Evolutionary conservation across 1,140 invertebrate genomes (phyloP), one percentile per base, ranked within the genome.

Genomic region (Drosophila sturtevanti): DNA sequence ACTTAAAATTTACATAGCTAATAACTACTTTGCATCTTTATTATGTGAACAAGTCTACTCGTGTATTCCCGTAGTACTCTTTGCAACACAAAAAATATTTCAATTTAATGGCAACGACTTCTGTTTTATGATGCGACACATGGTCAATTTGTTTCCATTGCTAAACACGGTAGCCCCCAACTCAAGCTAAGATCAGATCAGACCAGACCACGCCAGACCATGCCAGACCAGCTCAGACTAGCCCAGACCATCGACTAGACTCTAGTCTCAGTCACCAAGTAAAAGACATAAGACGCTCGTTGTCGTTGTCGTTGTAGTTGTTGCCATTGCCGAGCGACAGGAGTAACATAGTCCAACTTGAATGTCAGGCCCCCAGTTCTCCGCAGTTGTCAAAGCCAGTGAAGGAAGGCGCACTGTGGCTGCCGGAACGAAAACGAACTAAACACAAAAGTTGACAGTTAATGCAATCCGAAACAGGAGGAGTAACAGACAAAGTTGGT

Each of bases 321-420:
- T n/a, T n/a, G n/a, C n/a, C n/a, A n/a, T n/a, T n/a, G n/a, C n/a
- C 27, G 27, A 31, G 27, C 27, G 72, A 75, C 72, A 75, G 72
- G 72, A 75, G 72, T 72, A 55, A 51, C 74, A 76, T 18, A 76
- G 72, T 76, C 65, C 73, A 63, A 68, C 56, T 76, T 12, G 56
- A 76, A 55, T 48, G 41, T 75, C 63, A 41, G 64, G 76, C 55
- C 37, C 3, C n/a, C 58, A 4, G 58, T 37, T 34, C 37, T n/a
- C 14, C 14, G 41, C 59, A 54, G n/a, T 35, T 77, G 73, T 77
- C 73, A 76, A 63, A 77, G 73, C 60, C 70, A 61, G 62, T 11
- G 31, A 41, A 51, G 11, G 44, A 12, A 18, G 21, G 5, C 12
- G 27, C n/a, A 48, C 44, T 51, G 41, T 51, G 44, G 48, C 58